Evolutionary conservation across 2,113 vertebrate genomes (phyloP).

Genomic region (Onychostoma macrolepis): DNA sequence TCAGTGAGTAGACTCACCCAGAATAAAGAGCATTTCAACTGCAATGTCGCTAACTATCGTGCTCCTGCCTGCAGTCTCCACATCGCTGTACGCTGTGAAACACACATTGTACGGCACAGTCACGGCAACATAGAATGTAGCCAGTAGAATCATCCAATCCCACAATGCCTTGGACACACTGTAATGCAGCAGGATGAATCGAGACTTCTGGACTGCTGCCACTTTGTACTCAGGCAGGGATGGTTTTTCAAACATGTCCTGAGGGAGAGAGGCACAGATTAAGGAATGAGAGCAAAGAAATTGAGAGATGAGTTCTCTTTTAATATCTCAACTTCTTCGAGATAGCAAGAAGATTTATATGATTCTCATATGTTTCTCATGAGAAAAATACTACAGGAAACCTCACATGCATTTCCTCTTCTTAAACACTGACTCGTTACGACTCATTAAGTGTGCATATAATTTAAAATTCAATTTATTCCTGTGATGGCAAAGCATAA

Average conservation of each 20-base stretch:
- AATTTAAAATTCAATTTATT: no score
- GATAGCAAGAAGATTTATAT: neutral
- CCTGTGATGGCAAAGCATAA: no score
- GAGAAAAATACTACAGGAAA: neutral
- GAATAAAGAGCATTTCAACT: constrained; percentile 96
- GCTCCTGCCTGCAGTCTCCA: constrained; percentile 79
- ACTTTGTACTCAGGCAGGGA: constrained; percentile 95
- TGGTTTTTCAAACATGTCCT: constrained; percentile 88
- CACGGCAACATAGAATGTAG: constrained; percentile 95
- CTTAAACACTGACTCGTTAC: no score
- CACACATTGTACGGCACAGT: constrained; percentile 97
- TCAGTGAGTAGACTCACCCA: constrained; percentile 78
- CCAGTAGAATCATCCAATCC: constrained; percentile 96
- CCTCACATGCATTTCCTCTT: no score
- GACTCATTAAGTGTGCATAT: no score
- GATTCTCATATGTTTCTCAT: neutral
- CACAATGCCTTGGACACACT: constrained; percentile 93
- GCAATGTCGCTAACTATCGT: constrained; percentile 91
- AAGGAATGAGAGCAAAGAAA: neutral
- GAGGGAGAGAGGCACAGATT: neutral
- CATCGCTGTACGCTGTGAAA: constrained; percentile 86
- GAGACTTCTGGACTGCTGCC: constrained; percentile 89
- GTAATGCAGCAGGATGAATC: constrained; percentile 96
- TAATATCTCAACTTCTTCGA: neutral
- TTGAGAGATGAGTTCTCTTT: neutral